Conservation (phyloP, 2,888 invertebrate species). For the Scaptomyza polygonia region DNA sequence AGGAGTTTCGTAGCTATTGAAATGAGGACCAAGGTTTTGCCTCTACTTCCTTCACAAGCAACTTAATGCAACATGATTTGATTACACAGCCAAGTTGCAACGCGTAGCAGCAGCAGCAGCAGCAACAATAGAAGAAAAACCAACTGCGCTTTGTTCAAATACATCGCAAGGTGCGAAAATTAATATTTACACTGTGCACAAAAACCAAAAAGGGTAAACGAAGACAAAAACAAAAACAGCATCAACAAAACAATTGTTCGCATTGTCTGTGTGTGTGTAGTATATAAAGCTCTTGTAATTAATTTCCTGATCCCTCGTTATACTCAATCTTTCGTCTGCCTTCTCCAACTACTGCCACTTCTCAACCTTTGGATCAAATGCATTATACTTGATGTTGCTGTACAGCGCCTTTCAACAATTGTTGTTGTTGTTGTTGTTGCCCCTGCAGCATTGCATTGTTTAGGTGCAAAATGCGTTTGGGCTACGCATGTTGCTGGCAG, state of each 20-base stretch:
- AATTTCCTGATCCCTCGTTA: conserved; percentile 52
- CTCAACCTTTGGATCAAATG: conserved; percentile 61
- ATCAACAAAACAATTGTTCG: conserved; percentile 4
- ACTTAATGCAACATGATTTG: conserved; percentile 62
- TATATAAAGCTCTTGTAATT: conserved; percentile 55
- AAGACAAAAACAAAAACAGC: conserved; percentile 12
- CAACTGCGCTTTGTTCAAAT: conserved; percentile 36
- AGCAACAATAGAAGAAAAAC: too few species aligned
- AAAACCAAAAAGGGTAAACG: conserved; percentile 17
- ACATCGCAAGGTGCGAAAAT: conserved; percentile 71
- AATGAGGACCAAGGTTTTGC: conserved; percentile 2
- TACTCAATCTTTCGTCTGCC: background rate
- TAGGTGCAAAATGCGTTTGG: conserved; percentile 53
- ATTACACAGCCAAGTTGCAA: conserved; percentile 35
- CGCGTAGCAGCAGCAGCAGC: conserved; percentile 2
- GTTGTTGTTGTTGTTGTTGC: conserved; percentile 45
- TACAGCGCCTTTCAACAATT: conserved; percentile 16
- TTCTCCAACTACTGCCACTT: background rate
- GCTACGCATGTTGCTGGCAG: conserved; percentile 69
- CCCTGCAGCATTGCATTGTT: conserved; percentile 69
- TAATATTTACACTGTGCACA: conserved; percentile 62
- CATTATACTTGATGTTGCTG: conserved; percentile 43
- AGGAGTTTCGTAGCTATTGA: too few species aligned
- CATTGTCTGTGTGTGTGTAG: conserved; percentile 53
- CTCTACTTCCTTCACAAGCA: conserved; percentile 44